Evolutionary conservation across 2,113 vertebrate genomes (phyloP).

Genomic region (Notarius quadriscutis): DNA sequence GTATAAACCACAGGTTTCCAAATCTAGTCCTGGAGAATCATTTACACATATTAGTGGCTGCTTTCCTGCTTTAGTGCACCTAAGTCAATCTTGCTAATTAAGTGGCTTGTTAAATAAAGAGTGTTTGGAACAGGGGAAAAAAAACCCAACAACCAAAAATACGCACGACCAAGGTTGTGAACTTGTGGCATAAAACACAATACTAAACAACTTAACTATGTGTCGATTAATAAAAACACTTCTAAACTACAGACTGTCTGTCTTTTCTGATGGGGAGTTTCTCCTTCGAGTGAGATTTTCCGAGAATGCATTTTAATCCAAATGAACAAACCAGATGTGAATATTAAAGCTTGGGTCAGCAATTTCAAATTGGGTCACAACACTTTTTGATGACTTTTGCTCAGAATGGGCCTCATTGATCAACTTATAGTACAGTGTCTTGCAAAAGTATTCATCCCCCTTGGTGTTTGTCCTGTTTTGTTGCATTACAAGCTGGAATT

Average conservation of each 20-base stretch:
- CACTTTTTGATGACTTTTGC: background rate
- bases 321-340: background rate
- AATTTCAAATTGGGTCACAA: background rate
- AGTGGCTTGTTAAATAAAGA: background rate
- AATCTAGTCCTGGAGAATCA: background rate
- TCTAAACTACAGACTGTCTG: background rate
- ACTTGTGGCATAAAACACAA: background rate
- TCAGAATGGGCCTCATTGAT: background rate
- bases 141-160: background rate
- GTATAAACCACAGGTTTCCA: background rate
- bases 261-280: background rate
- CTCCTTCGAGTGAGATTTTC: background rate
- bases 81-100: background rate
- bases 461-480: no score
- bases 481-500: no score
- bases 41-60: background rate
- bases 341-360: background rate
- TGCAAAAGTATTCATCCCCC: no score
- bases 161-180: background rate
- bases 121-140: background rate
- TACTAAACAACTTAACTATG: background rate
- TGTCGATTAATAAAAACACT: background rate
- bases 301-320: background rate
- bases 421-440: background rate
- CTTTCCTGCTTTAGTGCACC: background rate